Conservation (phyloP, 2,888 invertebrate genomes). For the Apantesis nais region DNA sequence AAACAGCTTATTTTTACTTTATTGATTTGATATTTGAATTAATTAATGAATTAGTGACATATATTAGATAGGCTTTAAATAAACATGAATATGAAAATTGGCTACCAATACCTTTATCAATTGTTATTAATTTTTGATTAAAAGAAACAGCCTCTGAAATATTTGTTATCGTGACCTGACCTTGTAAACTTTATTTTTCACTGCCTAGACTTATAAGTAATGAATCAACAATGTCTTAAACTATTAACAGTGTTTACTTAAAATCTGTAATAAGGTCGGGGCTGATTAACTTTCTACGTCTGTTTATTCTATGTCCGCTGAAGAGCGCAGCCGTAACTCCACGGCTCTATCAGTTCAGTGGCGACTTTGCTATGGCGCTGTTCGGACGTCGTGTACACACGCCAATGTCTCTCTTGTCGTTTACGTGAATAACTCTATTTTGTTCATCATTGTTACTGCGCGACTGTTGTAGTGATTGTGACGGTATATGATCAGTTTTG, state of each 20-base stretch:
- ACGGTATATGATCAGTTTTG: conserved; percentile 49
- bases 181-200: conserved; percentile 14
- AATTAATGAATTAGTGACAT: background rate
- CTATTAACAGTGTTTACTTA: conserved; percentile 32
- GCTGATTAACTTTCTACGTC: conserved; percentile 50
- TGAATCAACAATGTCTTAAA: conserved; percentile 35
- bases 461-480: conserved; percentile 51
- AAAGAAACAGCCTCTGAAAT: background rate
- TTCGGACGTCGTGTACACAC: conserved; percentile 39
- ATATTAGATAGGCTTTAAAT: background rate
- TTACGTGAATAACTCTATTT: conserved; percentile 61
- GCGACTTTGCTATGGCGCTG: conserved; percentile 59
- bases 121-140: background rate
- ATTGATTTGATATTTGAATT: background rate
- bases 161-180: background rate
- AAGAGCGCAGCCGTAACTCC: conserved; percentile 37
- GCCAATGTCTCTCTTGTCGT: conserved; percentile 47
- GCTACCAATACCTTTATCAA: background rate
- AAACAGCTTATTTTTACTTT: background rate
- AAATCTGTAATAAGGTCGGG: conserved; percentile 45
- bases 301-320: conserved; percentile 46
- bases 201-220: conserved; percentile 12
- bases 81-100: background rate
- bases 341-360: conserved; percentile 52
- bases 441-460: conserved; percentile 46